Percentiles rank a stretch among this genome's conserved stretches.
These are phyloP conservation scores for Euura saliciscinereae DNA, from an alignment of 1,140 invertebrate species.

Conservation along the genomic window DNA sequence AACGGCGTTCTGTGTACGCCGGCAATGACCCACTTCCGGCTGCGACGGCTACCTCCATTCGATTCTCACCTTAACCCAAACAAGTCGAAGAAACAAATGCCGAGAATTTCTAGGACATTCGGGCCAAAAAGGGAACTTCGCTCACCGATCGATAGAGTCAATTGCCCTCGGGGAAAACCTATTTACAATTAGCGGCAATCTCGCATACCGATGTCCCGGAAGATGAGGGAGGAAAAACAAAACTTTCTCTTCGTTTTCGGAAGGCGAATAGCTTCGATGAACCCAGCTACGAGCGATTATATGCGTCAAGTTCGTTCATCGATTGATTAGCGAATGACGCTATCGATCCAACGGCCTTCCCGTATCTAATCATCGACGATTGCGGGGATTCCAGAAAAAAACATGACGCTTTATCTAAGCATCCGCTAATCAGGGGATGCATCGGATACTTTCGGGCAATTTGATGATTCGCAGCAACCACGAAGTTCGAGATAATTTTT, in stretches of 20 bases:
- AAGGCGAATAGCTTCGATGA: too few species aligned
- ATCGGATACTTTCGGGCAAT: too few species aligned
- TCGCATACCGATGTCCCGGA: too few species aligned
- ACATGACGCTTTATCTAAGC: slow-evolving; percentile 22
- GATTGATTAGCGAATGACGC: too few species aligned
- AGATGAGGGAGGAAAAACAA: too few species aligned
- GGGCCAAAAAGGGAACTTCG: not conserved
- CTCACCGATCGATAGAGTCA: not conserved
- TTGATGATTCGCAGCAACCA: too few species aligned
- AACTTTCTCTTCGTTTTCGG: too few species aligned
- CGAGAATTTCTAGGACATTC: not conserved
- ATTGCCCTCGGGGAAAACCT: not conserved
- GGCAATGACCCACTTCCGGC: not conserved
- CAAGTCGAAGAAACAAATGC: not conserved
- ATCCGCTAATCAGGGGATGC: too few species aligned
- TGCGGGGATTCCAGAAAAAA: slow-evolving; percentile 23
- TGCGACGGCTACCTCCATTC: not conserved
- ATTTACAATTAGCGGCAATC: too few species aligned
- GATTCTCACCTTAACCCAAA: not conserved
- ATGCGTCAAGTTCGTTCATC: too few species aligned
- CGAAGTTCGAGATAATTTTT: too few species aligned
- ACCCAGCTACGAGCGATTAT: too few species aligned
- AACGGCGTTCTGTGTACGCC: not conserved
- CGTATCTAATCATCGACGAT: slow-evolving; percentile 28
- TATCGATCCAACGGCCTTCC: slow-evolving; percentile 16